Conservation (phyloP, 2,888 invertebrate genomes). For the Caenorhabditis sp. region DNA sequence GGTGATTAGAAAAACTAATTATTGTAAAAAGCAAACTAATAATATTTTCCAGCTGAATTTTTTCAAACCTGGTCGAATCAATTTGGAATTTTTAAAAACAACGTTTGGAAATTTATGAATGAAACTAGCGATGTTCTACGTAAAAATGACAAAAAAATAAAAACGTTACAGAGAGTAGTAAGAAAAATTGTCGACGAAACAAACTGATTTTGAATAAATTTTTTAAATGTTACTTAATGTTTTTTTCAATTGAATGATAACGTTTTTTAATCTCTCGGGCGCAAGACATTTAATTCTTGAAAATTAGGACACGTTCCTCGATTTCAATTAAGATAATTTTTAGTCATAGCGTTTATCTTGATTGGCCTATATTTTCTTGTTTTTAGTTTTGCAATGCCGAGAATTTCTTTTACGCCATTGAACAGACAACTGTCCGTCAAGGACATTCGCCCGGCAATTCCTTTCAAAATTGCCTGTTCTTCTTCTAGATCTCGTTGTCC, state of each 20-base stretch:
- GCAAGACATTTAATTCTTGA: conserved; percentile 1
- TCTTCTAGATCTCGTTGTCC: neutral
- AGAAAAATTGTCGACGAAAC: conserved; percentile 35
- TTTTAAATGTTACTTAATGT: neutral
- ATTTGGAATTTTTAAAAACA: conserved; percentile 53
- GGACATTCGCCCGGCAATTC: neutral
- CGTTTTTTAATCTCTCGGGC: too few species aligned
- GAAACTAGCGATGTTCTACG: conserved; percentile 36
- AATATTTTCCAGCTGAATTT: conserved; percentile 47
- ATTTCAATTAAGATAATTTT: conserved; percentile 21
- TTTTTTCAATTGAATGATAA: conserved; percentile 14
- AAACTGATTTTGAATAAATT: conserved; percentile 7
- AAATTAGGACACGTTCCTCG: conserved; percentile 19
- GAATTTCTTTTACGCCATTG: conserved; percentile 4
- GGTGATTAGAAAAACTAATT: conserved; percentile 10
- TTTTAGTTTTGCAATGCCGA: neutral
- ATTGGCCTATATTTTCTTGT: conserved; percentile 50
- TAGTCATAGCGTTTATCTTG: conserved; percentile 46
- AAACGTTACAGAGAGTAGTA: conserved; percentile 45
- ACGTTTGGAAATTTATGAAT: conserved; percentile 53
- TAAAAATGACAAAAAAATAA: conserved; percentile 50
- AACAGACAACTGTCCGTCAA: too few species aligned
- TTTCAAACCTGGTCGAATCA: conserved; percentile 48
- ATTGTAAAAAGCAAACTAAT: neutral
- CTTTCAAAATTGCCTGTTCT: too few species aligned